Base-by-base conservation (phyloP, 2,888 invertebrate species). In the Trichacis sp. region DNA sequence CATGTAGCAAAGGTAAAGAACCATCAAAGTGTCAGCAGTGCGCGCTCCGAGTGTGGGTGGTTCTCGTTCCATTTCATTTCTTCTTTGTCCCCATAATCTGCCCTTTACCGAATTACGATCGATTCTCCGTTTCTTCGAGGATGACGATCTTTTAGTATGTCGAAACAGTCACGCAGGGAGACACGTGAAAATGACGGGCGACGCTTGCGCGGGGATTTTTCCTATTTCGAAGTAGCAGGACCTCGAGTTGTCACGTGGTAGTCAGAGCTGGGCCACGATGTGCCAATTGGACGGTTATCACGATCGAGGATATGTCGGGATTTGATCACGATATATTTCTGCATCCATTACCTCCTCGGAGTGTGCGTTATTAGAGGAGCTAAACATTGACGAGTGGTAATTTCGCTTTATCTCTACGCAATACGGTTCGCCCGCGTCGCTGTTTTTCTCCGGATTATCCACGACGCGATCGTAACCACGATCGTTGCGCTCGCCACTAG, bases 1-100 rank as follows among this genome's bases (percentile, higher is more conserved):
- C 83, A 83, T 83, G 83, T 83, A 83, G 83, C 84, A 84, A 24
- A 85, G 84, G 85, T 85, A 84, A 84, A 82, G 42, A 20, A 42
- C 19, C 11, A 45, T 33, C 17, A 38, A 17, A 36, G 51, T 54
- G 58, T 40, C 46, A 38, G 15, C 17, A 69, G 74, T 72, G 73
- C 71, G 73, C 65, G 71, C 40, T 51, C 56, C 45, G 53, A 43
- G 62, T 59, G 18, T 46, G 46, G 12, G 43, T 45, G 43, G 12
- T 15, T n/a, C n/a, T n/a, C n/a, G n/a, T n/a, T n/a, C n/a, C n/a
- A n/a, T n/a, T n/a, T n/a, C n/a, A 17, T 42, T 42, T 12, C n/a
- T 14, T 2, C 15, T 17, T 42, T 42, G n/a, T n/a, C n/a, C n/a
- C n/a, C n/a, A n/a, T n/a, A n/a, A n/a, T n/a, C n/a, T n/a, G n/a